Conservation (phyloP, 2,113 vertebrate species). For the Mormyrus iriodes region DNA sequence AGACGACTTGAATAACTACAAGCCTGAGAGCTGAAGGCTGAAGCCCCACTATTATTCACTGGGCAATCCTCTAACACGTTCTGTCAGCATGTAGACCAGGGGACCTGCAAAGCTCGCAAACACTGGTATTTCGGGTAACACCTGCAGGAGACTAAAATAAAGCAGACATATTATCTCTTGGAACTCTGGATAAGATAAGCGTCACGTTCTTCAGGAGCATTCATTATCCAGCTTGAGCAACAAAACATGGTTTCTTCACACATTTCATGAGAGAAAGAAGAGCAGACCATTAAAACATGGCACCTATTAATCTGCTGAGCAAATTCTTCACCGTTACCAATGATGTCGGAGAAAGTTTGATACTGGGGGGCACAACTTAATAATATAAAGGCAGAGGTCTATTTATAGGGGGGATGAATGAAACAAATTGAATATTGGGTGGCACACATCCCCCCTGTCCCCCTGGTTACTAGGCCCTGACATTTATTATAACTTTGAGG, state of each 20-base stretch:
- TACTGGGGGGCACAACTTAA: neutral
- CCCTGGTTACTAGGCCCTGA: neutral
- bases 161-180: no score
- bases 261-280: neutral
- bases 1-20: neutral
- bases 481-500: no score
- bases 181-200: neutral
- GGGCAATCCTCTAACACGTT: neutral
- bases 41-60: neutral
- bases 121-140: neutral
- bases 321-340: neutral
- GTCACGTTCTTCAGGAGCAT: neutral
- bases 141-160: neutral
- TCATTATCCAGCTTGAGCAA: neutral
- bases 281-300: neutral
- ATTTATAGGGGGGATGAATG: no score
- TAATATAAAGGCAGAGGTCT: neutral
- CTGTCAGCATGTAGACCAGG: neutral
- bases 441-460: no score
- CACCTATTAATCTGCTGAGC: neutral
- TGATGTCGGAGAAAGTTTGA: neutral
- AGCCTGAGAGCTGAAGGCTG: neutral
- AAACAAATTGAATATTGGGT: no score
- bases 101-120: neutral
- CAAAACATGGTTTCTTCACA: neutral